These are phyloP conservation scores for Trachymyrmex septentrionalis DNA, from an alignment of 1,140 invertebrate genomes.

Conservation along the genomic window DNA sequence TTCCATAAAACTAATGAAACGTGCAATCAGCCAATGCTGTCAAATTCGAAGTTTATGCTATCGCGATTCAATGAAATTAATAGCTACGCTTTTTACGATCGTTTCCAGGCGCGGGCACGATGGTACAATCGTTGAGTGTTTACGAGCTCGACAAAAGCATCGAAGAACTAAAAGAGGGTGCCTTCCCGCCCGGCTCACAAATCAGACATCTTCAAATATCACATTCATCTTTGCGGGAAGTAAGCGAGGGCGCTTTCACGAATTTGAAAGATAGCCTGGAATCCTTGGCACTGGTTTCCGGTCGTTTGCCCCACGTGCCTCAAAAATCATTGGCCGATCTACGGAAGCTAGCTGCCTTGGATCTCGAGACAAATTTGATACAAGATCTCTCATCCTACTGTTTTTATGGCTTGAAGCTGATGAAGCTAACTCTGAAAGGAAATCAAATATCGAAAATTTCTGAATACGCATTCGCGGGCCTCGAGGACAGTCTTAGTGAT, in stretches of 20 bases:
- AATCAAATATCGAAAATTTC: constrained; percentile 93
- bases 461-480: constrained; percentile 94
- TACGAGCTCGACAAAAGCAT: constrained; percentile 94
- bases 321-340: constrained; percentile 92
- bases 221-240: constrained; percentile 91
- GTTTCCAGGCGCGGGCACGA: constrained; percentile 81
- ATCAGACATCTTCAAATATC: constrained; percentile 94
- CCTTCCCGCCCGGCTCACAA: constrained; percentile 91
- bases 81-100: constrained; percentile 51
- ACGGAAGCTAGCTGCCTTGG: constrained; percentile 90
- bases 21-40: constrained; percentile 5
- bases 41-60: constrained; percentile 57
- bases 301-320: constrained; percentile 92
- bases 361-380: constrained; percentile 95
- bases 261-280: constrained; percentile 92
- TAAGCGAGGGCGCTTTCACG: constrained; percentile 91
- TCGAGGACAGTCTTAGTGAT: constrained; percentile 93
- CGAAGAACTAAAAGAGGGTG: constrained; percentile 89
- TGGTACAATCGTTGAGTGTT: constrained; percentile 94
- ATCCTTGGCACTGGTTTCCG: constrained; percentile 93
- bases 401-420: constrained; percentile 93
- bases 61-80: constrained; percentile 64
- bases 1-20: constrained; percentile 44
- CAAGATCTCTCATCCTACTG: constrained; percentile 94
- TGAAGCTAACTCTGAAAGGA: constrained; percentile 94